Percentiles rank a stretch among this genome's conserved stretches.
These are phyloP conservation scores for Hipparchia semele DNA, from an alignment of 2,888 invertebrate species.

Conservation along the genomic window DNA sequence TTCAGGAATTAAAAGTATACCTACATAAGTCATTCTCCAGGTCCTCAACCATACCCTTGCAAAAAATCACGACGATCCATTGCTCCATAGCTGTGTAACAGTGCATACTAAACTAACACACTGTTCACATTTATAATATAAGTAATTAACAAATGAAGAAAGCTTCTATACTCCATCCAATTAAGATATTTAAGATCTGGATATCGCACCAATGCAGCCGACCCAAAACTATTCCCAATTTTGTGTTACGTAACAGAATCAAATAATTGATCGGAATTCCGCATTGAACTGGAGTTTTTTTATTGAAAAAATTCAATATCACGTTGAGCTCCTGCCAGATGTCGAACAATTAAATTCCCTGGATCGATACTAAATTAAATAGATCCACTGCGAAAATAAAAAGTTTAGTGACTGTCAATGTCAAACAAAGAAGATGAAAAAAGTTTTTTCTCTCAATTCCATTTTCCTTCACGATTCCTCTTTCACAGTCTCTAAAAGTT, in stretches of 20 bases:
- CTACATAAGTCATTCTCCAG: too few relatives aligned
- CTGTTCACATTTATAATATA: too few relatives aligned
- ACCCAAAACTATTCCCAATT: slow-evolving; percentile 22
- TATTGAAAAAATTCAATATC: slow-evolving; percentile 59
- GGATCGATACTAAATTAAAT: slow-evolving; percentile 79
- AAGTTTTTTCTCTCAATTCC: slow-evolving; percentile 79
- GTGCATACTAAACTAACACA: too few relatives aligned
- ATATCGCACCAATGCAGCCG: not conserved
- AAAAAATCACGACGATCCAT: too few relatives aligned
- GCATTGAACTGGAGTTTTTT: slow-evolving; percentile 34
- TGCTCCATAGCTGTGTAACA: too few relatives aligned
- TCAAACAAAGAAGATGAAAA: slow-evolving; percentile 83
- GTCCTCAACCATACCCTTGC: too few relatives aligned
- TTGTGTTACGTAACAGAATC: slow-evolving; percentile 31
- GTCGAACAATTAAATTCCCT: slow-evolving; percentile 67
- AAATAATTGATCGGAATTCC: slow-evolving; percentile 29
- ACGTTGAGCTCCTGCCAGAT: slow-evolving; percentile 65
- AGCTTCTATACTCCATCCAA: not conserved
- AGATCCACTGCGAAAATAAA: slow-evolving; percentile 78
- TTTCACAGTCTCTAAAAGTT: slow-evolving; percentile 80
- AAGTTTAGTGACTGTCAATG: slow-evolving; percentile 81
- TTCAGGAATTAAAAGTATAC: too few relatives aligned
- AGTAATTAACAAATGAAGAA: too few relatives aligned
- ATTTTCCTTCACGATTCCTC: slow-evolving; percentile 80
- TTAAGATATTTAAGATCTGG: not conserved